Evolutionary conservation across 92 coral and sea anemone genomes (phyloP).

Genomic region (Epizoanthus fatuus): DNA sequence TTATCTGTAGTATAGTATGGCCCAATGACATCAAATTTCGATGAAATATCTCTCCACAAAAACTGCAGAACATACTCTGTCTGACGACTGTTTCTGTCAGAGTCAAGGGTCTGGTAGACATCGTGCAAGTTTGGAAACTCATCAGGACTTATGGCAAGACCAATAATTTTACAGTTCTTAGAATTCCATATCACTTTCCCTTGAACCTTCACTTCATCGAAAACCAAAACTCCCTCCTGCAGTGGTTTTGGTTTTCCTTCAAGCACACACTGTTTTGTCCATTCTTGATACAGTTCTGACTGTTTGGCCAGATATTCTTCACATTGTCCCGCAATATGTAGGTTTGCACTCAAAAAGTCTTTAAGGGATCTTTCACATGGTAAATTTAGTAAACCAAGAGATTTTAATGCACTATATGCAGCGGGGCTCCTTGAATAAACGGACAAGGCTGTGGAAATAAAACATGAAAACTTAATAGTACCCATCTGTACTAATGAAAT

Average conservation of each 20-base stretch:
- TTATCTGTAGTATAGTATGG: conserved; percentile 59
- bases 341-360: conserved; percentile 34
- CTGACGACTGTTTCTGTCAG: conserved; percentile 42
- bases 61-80: conserved; percentile 59
- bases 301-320: conserved; percentile 38
- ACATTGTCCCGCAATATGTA: conserved; percentile 46
- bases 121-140: conserved; percentile 54
- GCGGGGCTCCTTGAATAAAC: conserved; percentile 58
- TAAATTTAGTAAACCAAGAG: conserved; percentile 40
- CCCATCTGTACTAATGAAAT: background rate
- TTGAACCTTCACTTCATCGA: conserved; percentile 60
- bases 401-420: conserved; percentile 51
- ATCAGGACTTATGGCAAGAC: conserved; percentile 45
- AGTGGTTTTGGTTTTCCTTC: conserved; percentile 40
- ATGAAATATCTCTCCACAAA: conserved; percentile 65
- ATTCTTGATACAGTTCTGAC: conserved; percentile 21
- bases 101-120: conserved; percentile 53
- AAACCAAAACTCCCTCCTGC: conserved; percentile 41
- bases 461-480: conserved; percentile 6
- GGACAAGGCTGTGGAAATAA: conserved; percentile 50
- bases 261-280: conserved; percentile 24
- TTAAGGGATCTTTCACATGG: conserved; percentile 59
- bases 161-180: conserved; percentile 42
- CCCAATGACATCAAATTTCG: conserved; percentile 58
- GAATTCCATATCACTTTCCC: conserved; percentile 59